phyloP scores from a whole-genome alignment of 2,888 invertebrate genomes.

The Digitonthophagus gazella region DNA sequence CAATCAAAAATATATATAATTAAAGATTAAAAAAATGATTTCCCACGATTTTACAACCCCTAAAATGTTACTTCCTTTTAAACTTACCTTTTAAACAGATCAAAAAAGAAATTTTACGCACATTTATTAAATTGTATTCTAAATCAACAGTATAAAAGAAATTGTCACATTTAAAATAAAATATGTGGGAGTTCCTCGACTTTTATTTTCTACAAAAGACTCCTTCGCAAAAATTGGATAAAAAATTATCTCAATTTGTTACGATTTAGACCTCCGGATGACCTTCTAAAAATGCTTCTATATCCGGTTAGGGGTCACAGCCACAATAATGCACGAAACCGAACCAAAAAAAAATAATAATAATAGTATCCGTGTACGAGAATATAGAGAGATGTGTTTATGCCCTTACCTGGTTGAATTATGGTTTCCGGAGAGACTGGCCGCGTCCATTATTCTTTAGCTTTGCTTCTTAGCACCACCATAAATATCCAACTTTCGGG shows the following conservation, averaged over 20 bases:
- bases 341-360: background rate
- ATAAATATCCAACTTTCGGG: slow-evolving; percentile 17
- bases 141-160: background rate
- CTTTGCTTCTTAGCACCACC: slow-evolving; percentile 7
- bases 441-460: slow-evolving; percentile 13
- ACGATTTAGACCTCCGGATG: slow-evolving; percentile 8
- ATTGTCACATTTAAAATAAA: slow-evolving; percentile 11
- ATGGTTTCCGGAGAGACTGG: slow-evolving; percentile 18
- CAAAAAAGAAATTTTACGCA: background rate
- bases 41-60: background rate
- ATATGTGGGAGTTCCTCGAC: slow-evolving; percentile 14
- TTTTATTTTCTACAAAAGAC: background rate
- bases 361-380: background rate
- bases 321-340: background rate
- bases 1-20: background rate
- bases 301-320: slow-evolving; percentile 5
- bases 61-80: background rate
- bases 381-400: slow-evolving; percentile 5
- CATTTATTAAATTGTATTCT: background rate
- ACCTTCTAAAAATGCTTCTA: slow-evolving; percentile 1
- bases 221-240: background rate
- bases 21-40: background rate
- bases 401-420: slow-evolving; percentile 15
- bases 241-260: slow-evolving; percentile 5
- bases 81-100: background rate